A percentile compares a stretch with the other conserved stretches of the same genome.
These are phyloP conservation scores for Stegodyphus dumicola DNA, from an alignment of 1,140 invertebrate genomes.

Conservation along the genomic window DNA sequence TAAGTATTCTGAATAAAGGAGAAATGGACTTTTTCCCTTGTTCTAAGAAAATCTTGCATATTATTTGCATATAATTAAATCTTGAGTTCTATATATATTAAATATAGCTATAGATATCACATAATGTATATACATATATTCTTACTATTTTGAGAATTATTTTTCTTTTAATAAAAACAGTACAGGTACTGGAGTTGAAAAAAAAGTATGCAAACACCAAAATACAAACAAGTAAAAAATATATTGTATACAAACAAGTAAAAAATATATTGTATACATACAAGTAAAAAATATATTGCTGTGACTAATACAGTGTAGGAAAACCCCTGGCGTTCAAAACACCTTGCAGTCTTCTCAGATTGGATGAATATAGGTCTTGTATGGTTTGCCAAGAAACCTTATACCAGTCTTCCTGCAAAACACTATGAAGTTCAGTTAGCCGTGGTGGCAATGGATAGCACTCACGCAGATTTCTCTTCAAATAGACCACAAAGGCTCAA, in stretches of 20 bases:
- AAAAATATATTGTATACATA: not conserved
- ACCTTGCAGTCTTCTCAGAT: not conserved
- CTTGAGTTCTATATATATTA: too few relatives aligned
- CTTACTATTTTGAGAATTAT: too few relatives aligned
- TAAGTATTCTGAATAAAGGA: too few relatives aligned
- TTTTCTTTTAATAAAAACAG: too few relatives aligned
- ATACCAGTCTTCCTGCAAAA: not conserved
- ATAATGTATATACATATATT: too few relatives aligned
- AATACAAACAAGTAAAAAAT: not conserved
- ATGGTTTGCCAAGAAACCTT: not conserved
- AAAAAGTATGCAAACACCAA: too few relatives aligned
- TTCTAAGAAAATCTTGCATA: too few relatives aligned
- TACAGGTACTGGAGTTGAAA: too few relatives aligned
- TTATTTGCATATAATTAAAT: too few relatives aligned
- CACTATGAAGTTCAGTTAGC: not conserved
- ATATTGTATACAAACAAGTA: not conserved
- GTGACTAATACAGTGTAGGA: not conserved
- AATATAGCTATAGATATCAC: too few relatives aligned
- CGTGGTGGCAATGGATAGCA: not conserved
- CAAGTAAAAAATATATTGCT: not conserved
- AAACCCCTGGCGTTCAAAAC: not conserved
- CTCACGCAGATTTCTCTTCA: not conserved
- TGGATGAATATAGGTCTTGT: not conserved
- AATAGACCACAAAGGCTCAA: not conserved
- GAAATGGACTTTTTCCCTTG: too few relatives aligned